Base-by-base conservation (phyloP, 2,888 invertebrate genomes). In the Galerucella nymphaeae region DNA sequence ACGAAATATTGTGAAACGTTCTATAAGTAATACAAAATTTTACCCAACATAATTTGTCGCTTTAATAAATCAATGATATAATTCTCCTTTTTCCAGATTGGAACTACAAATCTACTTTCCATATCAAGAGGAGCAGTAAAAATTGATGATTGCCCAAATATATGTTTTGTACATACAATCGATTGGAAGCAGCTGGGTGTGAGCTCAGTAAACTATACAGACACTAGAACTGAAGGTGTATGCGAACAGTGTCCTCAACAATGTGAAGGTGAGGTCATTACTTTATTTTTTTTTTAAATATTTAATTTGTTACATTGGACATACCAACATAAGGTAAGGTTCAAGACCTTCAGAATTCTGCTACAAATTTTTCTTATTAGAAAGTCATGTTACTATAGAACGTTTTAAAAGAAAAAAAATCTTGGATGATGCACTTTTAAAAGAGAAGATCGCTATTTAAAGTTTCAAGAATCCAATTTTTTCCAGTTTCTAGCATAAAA, bases 61-160 rank as follows among this genome's bases (percentile, higher is more conserved):
- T 42, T 10, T 42, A 42, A 42, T 53, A 53, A 53, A 53, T 10
- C 0, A 53, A 10, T 53, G 9, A 53, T 8, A 16, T 16, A 42
- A 10, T 58, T 20, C 3, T 23, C 70, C 78, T 76, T 69, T 77
- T 87, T 83, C 20, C 86, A 94, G 91, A 90, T 98, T 72, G 96
- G 94, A 42, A 89, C 96, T 10, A 88, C 87, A 67, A 92, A 90
- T 48, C 87, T 97, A 59, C 87, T 91, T 0, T 90, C 91, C 78
- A 94, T 98, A 75, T 91, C 93, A 75, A 89, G 93, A 70, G 98
- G 98, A 0, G 93, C 93, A 5, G 94, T 97, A 0, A 90, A 93
- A 30, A 90, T 98, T 58, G 92, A 92, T 82, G 91, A 91, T 72
- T 93, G 94, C 82, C 90, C 91, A 1, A 89, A 90, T 53, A 89